A percentile compares a stretch with the other conserved stretches of the same genome.
Evolutionary conservation across 1,140 invertebrate genomes (phyloP).

Genomic region (Dolichoris vasculosae): DNA sequence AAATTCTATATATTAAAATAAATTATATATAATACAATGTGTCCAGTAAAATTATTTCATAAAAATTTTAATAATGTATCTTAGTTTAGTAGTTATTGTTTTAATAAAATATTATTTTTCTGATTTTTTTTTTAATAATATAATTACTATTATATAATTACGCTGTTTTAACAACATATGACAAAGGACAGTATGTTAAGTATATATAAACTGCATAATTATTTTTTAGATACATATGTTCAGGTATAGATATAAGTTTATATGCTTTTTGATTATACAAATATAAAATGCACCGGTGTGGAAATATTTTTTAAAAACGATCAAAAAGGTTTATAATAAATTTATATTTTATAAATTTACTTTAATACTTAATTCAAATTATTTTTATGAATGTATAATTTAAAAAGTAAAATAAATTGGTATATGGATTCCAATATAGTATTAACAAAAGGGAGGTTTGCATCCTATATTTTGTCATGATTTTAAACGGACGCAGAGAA

Average conservation of each 20-base stretch:
- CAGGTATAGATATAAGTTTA: background rate
- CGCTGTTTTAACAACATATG: background rate
- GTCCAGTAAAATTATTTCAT: background rate
- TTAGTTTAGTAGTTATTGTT: background rate
- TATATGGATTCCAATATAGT: background rate
- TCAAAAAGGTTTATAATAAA: background rate
- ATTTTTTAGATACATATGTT: background rate
- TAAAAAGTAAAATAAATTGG: background rate
- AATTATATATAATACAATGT: background rate
- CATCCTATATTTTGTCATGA: slow-evolving; percentile 21
- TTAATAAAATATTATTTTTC: background rate
- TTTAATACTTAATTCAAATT: background rate
- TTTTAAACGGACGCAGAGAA: background rate
- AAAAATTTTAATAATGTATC: background rate
- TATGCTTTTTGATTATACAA: background rate
- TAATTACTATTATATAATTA: background rate
- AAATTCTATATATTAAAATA: background rate
- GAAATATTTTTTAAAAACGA: background rate
- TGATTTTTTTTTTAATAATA: slow-evolving; percentile 9
- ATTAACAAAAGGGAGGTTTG: background rate
- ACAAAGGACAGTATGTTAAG: background rate
- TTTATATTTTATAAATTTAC: background rate
- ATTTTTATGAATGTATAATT: background rate
- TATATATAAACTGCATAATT: background rate
- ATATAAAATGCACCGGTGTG: too few species aligned